A percentile compares a stretch with the other conserved stretches of the same genome.
These are phyloP conservation scores for Axinella damicornis DNA, from an alignment of 37 sponge, comb jelly and placozoan genomes.

Conservation along the genomic window DNA sequence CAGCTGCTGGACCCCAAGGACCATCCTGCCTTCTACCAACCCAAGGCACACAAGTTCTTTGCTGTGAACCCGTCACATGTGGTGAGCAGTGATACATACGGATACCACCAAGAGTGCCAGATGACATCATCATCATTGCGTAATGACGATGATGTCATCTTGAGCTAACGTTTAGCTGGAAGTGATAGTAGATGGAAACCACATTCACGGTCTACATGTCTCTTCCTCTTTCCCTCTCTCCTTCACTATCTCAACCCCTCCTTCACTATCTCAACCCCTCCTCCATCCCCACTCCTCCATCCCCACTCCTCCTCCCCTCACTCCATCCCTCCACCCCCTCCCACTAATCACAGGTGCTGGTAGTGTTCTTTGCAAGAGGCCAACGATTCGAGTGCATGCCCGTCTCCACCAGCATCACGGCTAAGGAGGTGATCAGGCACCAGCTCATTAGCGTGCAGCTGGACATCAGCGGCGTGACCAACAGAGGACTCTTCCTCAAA, in stretches of 20 bases:
- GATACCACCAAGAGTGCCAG: no score
- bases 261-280: constrained; percentile 3
- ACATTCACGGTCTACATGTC: no score
- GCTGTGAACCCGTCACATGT: constrained; percentile 61
- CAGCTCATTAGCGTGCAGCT: constrained; percentile 25
- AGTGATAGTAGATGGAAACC: no score
- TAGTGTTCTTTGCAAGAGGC: constrained; percentile 13
- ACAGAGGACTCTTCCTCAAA: constrained; percentile 61
- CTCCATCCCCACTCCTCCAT: constrained; percentile 8
- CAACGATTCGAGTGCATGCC: constrained; percentile 37
- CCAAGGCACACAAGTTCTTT: constrained; percentile 52
- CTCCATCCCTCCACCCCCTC: not conserved
- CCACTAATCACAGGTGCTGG: constrained; percentile 12
- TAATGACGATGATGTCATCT: no score
- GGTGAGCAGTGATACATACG: constrained; percentile 39
- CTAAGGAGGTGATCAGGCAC: constrained; percentile 20
- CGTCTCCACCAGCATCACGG: constrained; percentile 29
- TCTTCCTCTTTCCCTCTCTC: no score
- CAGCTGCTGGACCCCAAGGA: constrained; percentile 36
- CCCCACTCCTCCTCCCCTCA: not conserved
- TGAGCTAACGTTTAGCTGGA: no score
- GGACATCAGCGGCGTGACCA: constrained; percentile 36
- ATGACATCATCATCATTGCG: no score
- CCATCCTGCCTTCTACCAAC: constrained; percentile 12
- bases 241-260: not conserved